A percentile compares a stretch with the other conserved stretches of the same genome.
Conservation (phyloP, 2,113 vertebrate genomes). For the Pterophyllum scalare region DNA sequence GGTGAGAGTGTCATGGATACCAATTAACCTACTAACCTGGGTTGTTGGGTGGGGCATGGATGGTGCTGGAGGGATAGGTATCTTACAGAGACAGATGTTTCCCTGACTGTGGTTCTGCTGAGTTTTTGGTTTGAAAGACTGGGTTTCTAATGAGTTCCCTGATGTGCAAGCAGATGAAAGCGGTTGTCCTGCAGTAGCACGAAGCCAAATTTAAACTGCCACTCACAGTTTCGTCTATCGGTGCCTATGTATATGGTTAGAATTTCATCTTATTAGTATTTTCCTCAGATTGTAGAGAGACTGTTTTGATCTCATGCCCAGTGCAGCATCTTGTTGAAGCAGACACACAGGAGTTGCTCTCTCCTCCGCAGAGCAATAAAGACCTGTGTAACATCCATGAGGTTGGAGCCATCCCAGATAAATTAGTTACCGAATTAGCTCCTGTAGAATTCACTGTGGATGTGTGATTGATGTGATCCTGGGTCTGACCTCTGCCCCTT, state of each 20-base stretch:
- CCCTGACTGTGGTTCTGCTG: conserved; percentile 17
- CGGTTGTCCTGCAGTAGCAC: conserved; percentile 25
- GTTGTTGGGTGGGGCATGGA: not conserved
- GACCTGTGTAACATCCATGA: conserved; percentile 43
- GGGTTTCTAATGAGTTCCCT: conserved; percentile 64
- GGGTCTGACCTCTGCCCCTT: conserved; percentile 56
- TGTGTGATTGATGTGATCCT: conserved; percentile 67
- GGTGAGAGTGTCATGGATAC: conserved; percentile 1
- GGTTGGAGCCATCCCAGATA: conserved; percentile 42
- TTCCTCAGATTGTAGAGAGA: conserved; percentile 37
- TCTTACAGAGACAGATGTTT: conserved; percentile 43
- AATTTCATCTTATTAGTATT: conserved; percentile 48
- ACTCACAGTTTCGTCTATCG: conserved; percentile 27
- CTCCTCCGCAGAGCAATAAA: conserved; percentile 55
- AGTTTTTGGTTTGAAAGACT: conserved; percentile 49
- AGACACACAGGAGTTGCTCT: conserved; percentile 38
- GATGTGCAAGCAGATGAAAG: conserved; percentile 64
- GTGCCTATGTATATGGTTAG: conserved; percentile 9
- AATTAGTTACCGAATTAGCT: conserved; percentile 67
- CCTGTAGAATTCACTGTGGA: conserved; percentile 27
- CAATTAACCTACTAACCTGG: conserved; percentile 27
- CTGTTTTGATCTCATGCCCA: conserved; percentile 65
- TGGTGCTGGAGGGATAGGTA: not conserved
- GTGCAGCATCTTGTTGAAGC: conserved; percentile 15
- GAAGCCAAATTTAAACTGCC: conserved; percentile 28